phyloP scores from a whole-genome alignment of 2,888 invertebrate genomes.

The Lycia hirtaria region DNA sequence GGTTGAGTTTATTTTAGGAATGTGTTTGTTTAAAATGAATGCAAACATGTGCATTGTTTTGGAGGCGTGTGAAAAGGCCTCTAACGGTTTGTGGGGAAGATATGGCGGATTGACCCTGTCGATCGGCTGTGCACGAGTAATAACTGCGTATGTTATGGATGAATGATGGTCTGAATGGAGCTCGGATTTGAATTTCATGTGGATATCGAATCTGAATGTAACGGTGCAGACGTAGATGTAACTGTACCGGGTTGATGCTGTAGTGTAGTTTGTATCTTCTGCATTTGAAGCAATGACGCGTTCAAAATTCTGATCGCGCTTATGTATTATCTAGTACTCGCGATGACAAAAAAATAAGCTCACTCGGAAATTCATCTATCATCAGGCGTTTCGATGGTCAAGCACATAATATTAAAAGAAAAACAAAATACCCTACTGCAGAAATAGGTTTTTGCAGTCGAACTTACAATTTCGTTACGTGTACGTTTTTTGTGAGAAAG shows the following conservation, averaged over 20 bases:
- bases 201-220: conserved; percentile 1
- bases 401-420: too few relatives aligned
- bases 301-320: too few relatives aligned
- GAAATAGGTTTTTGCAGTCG: too few relatives aligned
- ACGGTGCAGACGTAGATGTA: background rate
- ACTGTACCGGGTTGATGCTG: too few relatives aligned
- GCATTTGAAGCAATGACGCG: too few relatives aligned
- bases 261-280: too few relatives aligned
- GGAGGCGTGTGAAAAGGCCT: conserved; percentile 52
- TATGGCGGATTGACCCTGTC: conserved; percentile 47
- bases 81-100: conserved; percentile 48
- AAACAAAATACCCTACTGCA: too few relatives aligned
- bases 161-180: background rate
- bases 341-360: too few relatives aligned
- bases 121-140: conserved; percentile 44
- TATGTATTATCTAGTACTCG: too few relatives aligned
- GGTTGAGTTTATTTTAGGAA: conserved; percentile 3
- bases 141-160: conserved; percentile 33
- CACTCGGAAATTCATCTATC: too few relatives aligned
- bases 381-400: too few relatives aligned
- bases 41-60: conserved; percentile 39
- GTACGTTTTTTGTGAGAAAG: background rate
- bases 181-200: conserved; percentile 14
- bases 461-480: too few relatives aligned
- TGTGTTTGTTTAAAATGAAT: conserved; percentile 16